Conservation (phyloP, 2,113 vertebrate species). For the Dicrurus megarhynchus region DNA sequence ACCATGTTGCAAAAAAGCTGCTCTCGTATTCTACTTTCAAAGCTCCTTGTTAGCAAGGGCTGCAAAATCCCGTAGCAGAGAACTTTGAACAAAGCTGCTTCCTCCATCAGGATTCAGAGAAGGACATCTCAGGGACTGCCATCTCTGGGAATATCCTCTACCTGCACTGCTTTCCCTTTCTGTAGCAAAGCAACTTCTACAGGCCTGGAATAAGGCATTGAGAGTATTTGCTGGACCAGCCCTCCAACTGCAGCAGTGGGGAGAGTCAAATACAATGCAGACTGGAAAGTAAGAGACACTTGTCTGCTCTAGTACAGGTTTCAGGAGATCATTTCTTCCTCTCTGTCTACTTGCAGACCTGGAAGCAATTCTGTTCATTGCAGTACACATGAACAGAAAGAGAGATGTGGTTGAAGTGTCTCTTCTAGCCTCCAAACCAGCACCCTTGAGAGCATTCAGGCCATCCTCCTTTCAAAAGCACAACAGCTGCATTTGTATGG, state of each 20-base stretch:
- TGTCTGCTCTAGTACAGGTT: not conserved
- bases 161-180: not conserved
- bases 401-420: not conserved
- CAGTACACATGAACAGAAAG: not conserved
- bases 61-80: not conserved
- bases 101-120: not conserved
- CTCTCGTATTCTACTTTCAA: not conserved
- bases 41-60: not conserved
- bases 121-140: not conserved
- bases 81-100: not conserved
- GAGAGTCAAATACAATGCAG: not conserved
- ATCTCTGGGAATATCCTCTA: not conserved
- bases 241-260: not conserved
- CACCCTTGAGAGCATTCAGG: not conserved
- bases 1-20: not conserved
- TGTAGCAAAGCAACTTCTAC: not conserved
- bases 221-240: not conserved
- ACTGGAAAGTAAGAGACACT: not conserved
- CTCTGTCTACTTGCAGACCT: not conserved
- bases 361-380: not conserved
- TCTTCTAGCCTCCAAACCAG: not conserved
- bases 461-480: not conserved
- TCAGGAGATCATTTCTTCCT: not conserved
- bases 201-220: not conserved
- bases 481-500: not conserved